These are phyloP conservation scores for Entosphenus tridentatus DNA, from an alignment of 2,113 vertebrate genomes.

Conservation along the genomic window DNA sequence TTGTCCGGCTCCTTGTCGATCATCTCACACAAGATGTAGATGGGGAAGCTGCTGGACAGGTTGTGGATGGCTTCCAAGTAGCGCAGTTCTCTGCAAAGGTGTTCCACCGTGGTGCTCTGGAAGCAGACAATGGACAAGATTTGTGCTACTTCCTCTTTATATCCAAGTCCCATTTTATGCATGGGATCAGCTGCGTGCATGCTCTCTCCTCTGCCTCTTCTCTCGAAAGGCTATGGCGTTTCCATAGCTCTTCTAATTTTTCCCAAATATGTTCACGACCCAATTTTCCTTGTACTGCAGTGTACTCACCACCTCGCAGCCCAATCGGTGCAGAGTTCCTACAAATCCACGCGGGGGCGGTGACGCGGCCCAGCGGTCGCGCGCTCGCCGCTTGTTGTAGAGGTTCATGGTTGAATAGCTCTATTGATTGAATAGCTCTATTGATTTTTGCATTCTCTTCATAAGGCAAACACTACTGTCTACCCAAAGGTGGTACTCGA, in stretches of 20 bases:
- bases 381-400: no score
- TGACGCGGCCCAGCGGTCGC: no score
- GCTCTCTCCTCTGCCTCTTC: background rate
- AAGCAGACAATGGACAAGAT: conserved; percentile 7
- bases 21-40: conserved; percentile 58
- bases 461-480: no score
- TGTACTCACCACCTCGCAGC: no score
- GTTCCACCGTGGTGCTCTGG: conserved; percentile 69
- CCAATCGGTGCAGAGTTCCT: no score
- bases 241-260: background rate
- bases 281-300: background rate
- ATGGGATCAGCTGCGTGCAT: no score
- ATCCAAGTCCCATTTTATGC: no score
- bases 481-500: no score
- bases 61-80: conserved; percentile 46
- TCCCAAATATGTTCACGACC: background rate
- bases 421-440: no score
- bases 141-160: background rate
- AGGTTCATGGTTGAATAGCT: no score
- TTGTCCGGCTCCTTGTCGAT: conserved; percentile 36
- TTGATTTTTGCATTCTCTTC: no score
- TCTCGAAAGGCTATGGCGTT: background rate
- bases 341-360: no score
- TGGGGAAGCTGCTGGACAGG: conserved; percentile 39
- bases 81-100: conserved; percentile 61